Evolutionary conservation across 2,113 vertebrate species (phyloP), one percentile per base, ranked within the genome.

Genomic region (Lota lota): DNA sequence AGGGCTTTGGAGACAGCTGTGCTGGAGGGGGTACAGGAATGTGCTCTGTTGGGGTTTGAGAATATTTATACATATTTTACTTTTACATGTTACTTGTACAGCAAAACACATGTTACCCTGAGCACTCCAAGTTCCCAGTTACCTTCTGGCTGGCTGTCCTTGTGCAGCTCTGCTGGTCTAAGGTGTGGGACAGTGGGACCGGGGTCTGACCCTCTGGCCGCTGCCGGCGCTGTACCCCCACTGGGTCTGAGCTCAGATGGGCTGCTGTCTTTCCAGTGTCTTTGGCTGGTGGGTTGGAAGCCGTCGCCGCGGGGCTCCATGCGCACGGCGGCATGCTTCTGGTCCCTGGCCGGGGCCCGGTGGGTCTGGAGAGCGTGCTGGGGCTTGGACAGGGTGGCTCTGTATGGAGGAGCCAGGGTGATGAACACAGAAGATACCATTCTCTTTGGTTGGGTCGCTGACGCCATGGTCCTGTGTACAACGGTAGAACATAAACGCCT

Each of bases 391-490:
- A 89, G 72, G 0, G 89, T 92, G 70, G 90, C 89, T 57, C 74
- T 80, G 63, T 86, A 86, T 0, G 96, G 96, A 15, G 94, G 87
- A 0, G 91, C 75, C 61, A 98, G 88, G 12, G 93, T 96, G 89
- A 99, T 98, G 81, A 95, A 97, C 70, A 98, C 73, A 0, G 96
- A 97, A 0, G 96, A 98, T 54, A 95, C 91, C 0, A 97, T 88
- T 77, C 93, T 94, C 81, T 95, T 97, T 78, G 93, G 91, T 0
- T 84, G 79, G 54, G 80, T 78, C n/a, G 89, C 87, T 5, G 91
- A 86, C 28, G 90, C 86, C 91, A 92, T 93, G 79, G 28, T 66
- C 74, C 65, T 65, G 24, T 61, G n/a, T 59, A 5, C 36, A 67
- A 36, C 58, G 40, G 40, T 10, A 2, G 40, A 47, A 8, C 12